Evolutionary conservation across 2,797 vertebrate species (phyloP).

Genomic region (Chiloscyllium punctatum): DNA sequence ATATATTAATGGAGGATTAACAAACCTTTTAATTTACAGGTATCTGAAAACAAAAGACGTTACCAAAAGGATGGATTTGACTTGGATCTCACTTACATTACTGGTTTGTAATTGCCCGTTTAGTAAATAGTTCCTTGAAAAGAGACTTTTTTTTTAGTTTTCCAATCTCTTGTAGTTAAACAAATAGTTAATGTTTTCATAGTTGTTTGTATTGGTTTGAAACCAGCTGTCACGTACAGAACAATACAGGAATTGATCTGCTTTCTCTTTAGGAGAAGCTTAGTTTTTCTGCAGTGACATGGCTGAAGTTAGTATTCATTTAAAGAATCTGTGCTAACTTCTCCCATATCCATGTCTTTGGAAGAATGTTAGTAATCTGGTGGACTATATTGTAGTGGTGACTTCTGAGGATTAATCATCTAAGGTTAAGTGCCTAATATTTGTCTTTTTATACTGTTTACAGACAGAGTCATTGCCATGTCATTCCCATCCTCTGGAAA

Average conservation of each 20-base stretch:
- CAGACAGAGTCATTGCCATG: slow-evolving; percentile 93
- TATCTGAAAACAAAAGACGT: slow-evolving; percentile 90
- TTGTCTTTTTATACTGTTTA: slow-evolving; percentile 19
- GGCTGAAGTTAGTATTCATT: background rate
- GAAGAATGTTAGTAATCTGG: no score
- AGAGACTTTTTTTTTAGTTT: no score
- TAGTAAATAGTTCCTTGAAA: background rate
- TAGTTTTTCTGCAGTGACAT: background rate
- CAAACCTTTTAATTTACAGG: slow-evolving; percentile 53
- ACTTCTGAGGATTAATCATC: background rate
- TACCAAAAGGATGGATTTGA: slow-evolving; percentile 91
- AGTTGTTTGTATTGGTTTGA: background rate
- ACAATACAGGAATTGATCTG: background rate
- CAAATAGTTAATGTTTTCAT: background rate
- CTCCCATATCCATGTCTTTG: background rate
- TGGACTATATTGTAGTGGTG: background rate
- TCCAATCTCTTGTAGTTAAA: background rate
- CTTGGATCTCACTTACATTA: slow-evolving; percentile 90
- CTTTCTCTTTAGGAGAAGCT: background rate
- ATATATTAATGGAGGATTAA: background rate
- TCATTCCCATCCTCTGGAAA: slow-evolving; percentile 92
- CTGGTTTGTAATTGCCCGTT: slow-evolving; percentile 63
- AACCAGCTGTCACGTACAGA: background rate
- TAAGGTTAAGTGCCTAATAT: background rate
- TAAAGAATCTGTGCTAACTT: background rate